phyloP scores from a whole-genome alignment of 53 echinoderm and acorn worm genomes.

The Patiria pectinifera region DNA sequence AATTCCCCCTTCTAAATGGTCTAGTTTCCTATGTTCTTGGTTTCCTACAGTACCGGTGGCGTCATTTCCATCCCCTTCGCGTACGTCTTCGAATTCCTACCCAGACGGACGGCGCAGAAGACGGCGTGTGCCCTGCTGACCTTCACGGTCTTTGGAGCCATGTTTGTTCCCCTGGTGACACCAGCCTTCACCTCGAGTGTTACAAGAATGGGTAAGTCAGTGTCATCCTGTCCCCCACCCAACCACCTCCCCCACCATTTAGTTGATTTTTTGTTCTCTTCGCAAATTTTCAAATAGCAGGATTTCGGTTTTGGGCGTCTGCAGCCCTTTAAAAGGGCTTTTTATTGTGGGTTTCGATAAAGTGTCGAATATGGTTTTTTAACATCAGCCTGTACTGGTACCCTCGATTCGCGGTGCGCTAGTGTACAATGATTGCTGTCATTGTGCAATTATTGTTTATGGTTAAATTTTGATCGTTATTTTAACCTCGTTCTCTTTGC shows the following conservation, averaged over 20 bases:
- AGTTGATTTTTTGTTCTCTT: no score
- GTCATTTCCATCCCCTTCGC: slow-evolving; percentile 48
- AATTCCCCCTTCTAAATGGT: no score
- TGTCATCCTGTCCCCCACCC: no score
- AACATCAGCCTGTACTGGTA: no score
- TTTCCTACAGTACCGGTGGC: slow-evolving; percentile 53
- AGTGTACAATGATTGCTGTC: no score
- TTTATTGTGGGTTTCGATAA: no score
- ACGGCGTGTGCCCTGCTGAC: slow-evolving; percentile 12
- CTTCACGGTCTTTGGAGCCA: slow-evolving; percentile 33
- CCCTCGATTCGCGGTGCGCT: no score
- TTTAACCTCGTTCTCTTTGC: neutral
- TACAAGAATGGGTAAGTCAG: neutral
- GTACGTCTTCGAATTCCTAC: slow-evolving; percentile 45
- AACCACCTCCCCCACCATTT: no score
- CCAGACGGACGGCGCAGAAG: slow-evolving; percentile 11
- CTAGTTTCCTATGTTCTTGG: neutral
- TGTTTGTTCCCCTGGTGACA: slow-evolving; percentile 12
- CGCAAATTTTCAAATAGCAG: no score
- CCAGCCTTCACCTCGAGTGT: slow-evolving; percentile 24
- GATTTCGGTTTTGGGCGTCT: no score
- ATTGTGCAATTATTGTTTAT: neutral
- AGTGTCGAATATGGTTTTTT: no score
- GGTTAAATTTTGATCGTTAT: neutral
- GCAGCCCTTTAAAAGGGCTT: no score